Evolutionary conservation across 2,797 vertebrate genomes (phyloP), one percentile per base, ranked within the genome.

Genomic region (Gadopsis marmoratus): DNA sequence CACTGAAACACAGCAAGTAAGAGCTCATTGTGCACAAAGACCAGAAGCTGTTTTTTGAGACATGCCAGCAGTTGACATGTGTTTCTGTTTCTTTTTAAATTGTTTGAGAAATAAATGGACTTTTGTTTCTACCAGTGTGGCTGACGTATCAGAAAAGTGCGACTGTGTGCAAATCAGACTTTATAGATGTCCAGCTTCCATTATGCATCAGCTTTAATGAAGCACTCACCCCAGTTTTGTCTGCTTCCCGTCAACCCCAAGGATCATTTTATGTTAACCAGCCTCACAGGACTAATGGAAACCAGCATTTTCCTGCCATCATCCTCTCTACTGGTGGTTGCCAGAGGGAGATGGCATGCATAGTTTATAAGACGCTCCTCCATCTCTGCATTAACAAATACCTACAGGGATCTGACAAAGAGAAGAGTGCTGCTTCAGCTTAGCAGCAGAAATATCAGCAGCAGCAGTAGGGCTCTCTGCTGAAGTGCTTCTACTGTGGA

Each of bases 261-360:
- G 90, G 88, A 91, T 89, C 79, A 88, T 90, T 92, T 92, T 90
- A 93, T 95, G 93, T 91, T 93, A 93, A 92, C 84, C 88, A 92
- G 89, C 84, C 86, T 87, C 89, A 71, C 56, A 85, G 83, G 87
- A 84, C 85, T 90, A 91, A 92, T 92, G 87, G 86, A 90, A 93
- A 92, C 88, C 81, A 89, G 87, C 81, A 59, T 88, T 92, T 92
- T 87, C 79, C 85, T 89, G 83, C 81, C 82, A 88, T 91, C 88
- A 90, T 91, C 79, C 72, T 88, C 83, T 85, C 87, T 83, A 74
- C 74, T 88, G 89, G 87, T 78, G 83, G 78, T 85, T 92, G 90
- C 91, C 88, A 71, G 87, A 83, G 92, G 92, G 90, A 89, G 86
- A 89, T 82, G 86, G 88, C 90, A 93, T 93, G 91, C 92, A 93